Conservation (phyloP, 2,888 invertebrate genomes). For the Lobophora halterata region DNA sequence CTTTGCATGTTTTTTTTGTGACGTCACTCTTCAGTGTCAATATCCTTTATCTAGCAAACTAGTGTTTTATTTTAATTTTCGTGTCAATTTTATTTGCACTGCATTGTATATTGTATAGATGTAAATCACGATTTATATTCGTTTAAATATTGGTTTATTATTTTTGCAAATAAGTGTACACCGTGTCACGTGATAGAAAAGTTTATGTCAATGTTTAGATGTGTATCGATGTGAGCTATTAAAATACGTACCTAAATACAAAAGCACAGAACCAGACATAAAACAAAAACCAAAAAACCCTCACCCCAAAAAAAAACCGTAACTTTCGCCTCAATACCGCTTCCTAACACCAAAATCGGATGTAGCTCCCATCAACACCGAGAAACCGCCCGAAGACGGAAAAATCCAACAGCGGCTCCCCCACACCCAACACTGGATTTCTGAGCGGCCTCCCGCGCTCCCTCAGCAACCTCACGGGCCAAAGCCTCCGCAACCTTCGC, state of each 20-base stretch:
- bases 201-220: conserved; percentile 1
- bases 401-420: conserved; percentile 33
- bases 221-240: conserved; percentile 20
- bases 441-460: conserved; percentile 71
- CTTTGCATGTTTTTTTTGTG: conserved; percentile 62
- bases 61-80: conserved; percentile 16
- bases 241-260: too few relatives aligned
- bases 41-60: conserved; percentile 20
- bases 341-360: conserved; percentile 21
- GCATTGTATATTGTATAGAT: conserved; percentile 26
- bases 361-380: conserved; percentile 38
- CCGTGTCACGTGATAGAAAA: conserved; percentile 13
- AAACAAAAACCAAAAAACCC: conserved; percentile 9
- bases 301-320: conserved; percentile 22
- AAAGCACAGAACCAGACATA: conserved; percentile 44
- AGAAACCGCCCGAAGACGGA: conserved; percentile 34
- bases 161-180: conserved; percentile 15
- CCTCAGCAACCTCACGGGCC: conserved; percentile 72
- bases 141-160: neutral
- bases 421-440: conserved; percentile 53
- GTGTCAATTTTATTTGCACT: conserved; percentile 25
- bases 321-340: conserved; percentile 53
- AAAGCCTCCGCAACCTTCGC: conserved; percentile 62
- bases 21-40: conserved; percentile 34
- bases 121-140: neutral